phyloP scores from a whole-genome alignment of 2,888 invertebrate genomes.

The Eledona agricola region DNA sequence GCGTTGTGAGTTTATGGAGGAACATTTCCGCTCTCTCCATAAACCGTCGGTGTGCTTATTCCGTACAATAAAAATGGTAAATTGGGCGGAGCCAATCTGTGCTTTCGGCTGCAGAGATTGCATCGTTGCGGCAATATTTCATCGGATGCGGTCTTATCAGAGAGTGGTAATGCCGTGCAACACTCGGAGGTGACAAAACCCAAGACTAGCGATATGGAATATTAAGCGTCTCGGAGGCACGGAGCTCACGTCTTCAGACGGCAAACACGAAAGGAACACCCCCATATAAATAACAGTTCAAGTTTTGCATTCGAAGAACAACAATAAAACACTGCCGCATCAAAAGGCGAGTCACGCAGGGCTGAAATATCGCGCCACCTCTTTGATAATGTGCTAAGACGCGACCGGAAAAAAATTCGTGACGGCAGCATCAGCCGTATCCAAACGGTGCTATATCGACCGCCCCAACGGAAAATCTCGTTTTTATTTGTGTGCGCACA shows the following conservation, averaged over 20 bases:
- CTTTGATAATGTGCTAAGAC: conserved; percentile 57
- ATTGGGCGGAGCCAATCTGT: no score
- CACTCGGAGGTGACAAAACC: conserved; percentile 32
- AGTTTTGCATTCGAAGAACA: conserved; percentile 24
- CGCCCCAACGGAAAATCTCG: conserved; percentile 36
- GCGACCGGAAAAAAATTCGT: conserved; percentile 52
- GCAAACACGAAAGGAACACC: conserved; percentile 18
- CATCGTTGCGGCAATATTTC: conserved; percentile 28
- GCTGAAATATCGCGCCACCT: conserved; percentile 9
- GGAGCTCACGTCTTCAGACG: conserved; percentile 6
- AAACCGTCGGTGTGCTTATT: no score
- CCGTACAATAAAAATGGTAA: no score
- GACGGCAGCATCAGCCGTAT: conserved; percentile 33
- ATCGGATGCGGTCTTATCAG: conserved; percentile 28
- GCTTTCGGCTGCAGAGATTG: conserved; percentile 21
- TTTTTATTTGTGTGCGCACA: conserved; percentile 41
- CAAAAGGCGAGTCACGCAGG: conserved; percentile 53
- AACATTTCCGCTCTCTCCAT: conserved; percentile 31
- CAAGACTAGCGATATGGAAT: conserved; percentile 29
- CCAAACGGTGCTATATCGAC: conserved; percentile 45
- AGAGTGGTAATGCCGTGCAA: conserved; percentile 28
- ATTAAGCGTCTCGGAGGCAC: conserved; percentile 21
- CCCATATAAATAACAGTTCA: conserved; percentile 29
- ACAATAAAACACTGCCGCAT: conserved; percentile 30
- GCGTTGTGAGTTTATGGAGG: conserved; percentile 26